Evolutionary conservation across 1,140 invertebrate genomes (phyloP), one percentile per base, ranked within the genome.

Genomic region (Scylla paramamosain): DNA sequence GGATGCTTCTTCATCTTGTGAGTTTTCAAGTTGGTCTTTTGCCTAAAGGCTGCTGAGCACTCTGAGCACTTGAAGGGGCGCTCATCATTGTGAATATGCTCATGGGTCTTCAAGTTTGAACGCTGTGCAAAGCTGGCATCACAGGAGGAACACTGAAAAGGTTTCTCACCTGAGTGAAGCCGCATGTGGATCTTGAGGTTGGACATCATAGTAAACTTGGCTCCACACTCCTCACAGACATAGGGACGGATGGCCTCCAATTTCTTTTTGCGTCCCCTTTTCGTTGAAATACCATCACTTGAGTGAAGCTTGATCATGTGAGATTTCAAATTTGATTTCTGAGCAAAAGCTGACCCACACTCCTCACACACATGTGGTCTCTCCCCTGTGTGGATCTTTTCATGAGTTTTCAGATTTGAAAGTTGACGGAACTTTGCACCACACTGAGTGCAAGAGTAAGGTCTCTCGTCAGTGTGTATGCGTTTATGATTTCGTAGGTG

Each of bases 121-220:
- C 98, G 98, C 14, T 98, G 98, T 28, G 98, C 97, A 10, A 99
- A 98, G 96, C 98, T 98, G 96, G 99, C 99, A 84, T 98, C 98
- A 96, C 98, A 99, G 96, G 98, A 98, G 0, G 98, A 98, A 96
- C 98, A 99, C 4, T 91, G 59, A 89, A 95, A 96, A n/a, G 96
- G 96, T 46, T 96, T 95, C 88, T 96, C 96, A 29, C 96, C 96
- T 29, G 96, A 95, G 84, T 96, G 96, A 45, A 95, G 92, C 52
- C 95, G 32, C 84, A 95, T 95, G 84, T 96, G 96, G 48, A 95
- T 95, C 59, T 95, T 96, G 4, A 96, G 89, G 77, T 96, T 96
- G 20, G 96, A 96, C 93, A 95, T 94, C 90, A 95, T 93, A 16
- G 96, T 95, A 91, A 96, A 96, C 59, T 95, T 96, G 28, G 96